Percentiles rank a stretch among this genome's conserved stretches.
phyloP scores from a whole-genome alignment of 2,113 vertebrate genomes.

The Amphiprion ocellaris region DNA sequence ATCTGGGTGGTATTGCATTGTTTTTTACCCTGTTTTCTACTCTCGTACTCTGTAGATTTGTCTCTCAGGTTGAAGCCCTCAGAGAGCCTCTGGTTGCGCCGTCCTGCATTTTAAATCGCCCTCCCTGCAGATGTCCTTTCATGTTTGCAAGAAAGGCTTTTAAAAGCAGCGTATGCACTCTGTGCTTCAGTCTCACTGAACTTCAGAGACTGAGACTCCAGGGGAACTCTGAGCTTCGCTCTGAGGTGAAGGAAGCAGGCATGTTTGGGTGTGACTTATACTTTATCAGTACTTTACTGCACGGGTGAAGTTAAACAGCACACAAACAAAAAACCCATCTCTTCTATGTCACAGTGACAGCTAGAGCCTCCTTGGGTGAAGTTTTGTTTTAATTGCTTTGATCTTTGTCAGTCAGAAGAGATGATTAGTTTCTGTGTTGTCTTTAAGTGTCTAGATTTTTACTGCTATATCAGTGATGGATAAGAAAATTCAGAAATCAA shows the following conservation, averaged over 20 bases:
- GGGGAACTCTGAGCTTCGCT: not conserved
- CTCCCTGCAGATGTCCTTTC: conserved; percentile 30
- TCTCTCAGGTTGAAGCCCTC: conserved; percentile 18
- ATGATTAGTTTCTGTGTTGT: too few relatives aligned
- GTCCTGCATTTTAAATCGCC: conserved; percentile 23
- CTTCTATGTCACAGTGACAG: too few relatives aligned
- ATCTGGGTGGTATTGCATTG: not conserved
- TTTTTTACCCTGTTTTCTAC: not conserved
- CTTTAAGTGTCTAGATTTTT: too few relatives aligned
- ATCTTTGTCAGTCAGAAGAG: too few relatives aligned
- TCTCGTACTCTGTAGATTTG: not conserved
- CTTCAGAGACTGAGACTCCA: not conserved
- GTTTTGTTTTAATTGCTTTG: too few relatives aligned
- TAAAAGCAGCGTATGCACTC: conserved; percentile 20
- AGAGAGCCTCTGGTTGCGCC: not conserved
- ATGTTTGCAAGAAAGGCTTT: conserved; percentile 29
- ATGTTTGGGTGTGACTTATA: conserved; percentile 6
- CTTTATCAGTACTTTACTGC: conserved; percentile 7
- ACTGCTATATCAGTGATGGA: too few relatives aligned
- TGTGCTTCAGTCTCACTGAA: not conserved
- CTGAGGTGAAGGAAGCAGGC: conserved; percentile 28
- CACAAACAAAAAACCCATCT: not conserved
- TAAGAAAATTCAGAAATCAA: too few relatives aligned
- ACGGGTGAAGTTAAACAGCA: not conserved
- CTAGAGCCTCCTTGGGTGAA: too few relatives aligned